phyloP scores from a whole-genome alignment of 2,888 invertebrate genomes.

The Halictus ligatus region DNA sequence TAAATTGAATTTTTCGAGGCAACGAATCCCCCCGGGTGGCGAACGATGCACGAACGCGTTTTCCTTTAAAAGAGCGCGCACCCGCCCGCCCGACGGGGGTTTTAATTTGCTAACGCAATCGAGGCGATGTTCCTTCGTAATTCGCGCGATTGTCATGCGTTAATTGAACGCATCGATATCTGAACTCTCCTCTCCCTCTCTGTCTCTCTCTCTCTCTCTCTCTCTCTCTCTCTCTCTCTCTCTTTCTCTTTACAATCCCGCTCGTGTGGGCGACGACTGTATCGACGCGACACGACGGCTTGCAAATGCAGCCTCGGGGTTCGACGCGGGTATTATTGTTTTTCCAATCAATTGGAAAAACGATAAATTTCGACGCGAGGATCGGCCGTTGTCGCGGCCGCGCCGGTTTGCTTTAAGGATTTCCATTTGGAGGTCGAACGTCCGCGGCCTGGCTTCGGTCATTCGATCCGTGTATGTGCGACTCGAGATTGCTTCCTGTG shows the following conservation, averaged over 20 bases:
- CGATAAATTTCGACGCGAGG: slow-evolving; percentile 11
- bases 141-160: background rate
- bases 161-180: background rate
- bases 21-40: background rate
- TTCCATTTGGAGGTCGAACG: slow-evolving; percentile 19
- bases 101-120: slow-evolving; percentile 1
- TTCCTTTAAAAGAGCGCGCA: background rate
- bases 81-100: background rate
- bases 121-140: background rate
- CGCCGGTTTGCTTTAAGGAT: slow-evolving; percentile 22
- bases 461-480: slow-evolving; percentile 18
- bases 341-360: slow-evolving; percentile 7
- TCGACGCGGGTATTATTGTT: background rate
- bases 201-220: background rate
- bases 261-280: background rate
- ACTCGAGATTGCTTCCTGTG: slow-evolving; percentile 24
- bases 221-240: background rate
- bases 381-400: background rate
- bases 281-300: background rate
- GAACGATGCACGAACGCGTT: background rate
- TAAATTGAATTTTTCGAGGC: slow-evolving; percentile 2
- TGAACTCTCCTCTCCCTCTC: background rate
- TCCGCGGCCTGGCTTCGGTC: slow-evolving; percentile 5
- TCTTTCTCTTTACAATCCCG: background rate
- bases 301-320: background rate